Evolutionary conservation across 1,140 invertebrate genomes (phyloP), one percentile per base, ranked within the genome.

Genomic region (Drosophila neocordata): DNA sequence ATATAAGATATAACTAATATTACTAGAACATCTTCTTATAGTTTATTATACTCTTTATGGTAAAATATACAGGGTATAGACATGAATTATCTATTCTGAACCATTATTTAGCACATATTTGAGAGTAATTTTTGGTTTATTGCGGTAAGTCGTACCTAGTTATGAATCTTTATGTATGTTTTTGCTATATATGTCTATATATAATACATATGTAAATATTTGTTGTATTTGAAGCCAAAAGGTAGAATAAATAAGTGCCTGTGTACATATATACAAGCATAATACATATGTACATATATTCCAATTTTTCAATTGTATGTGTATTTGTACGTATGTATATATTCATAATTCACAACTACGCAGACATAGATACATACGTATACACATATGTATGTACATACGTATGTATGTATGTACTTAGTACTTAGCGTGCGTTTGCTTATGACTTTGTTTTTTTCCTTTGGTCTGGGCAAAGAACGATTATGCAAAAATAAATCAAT

Each of bases 401-500:
- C 13, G 13, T 66, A 27, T 52, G 11, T 59, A 35, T 9, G 52
- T 52, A 51, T 62, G 58, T 55, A 62, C 65, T 69, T 73, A 77
- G 38, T 48, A 77, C 77, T 87, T 87, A 70, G 78, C 78, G 24
- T 77, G 60, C 41, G 71, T 65, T 70, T 61, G 69, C 69, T 77
- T 77, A 77, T 80, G 74, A 81, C 65, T 68, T 85, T 62, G 61
- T 65, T 68, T 65, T 31, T 52, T 24, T 24, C 22, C 15, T n/a
- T 62, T 57, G 44, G 73, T 78, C 65, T 74, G 60, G 67, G 12
- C 58, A 69, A 69, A 81, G 63, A 73, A 77, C 69, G 73, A 74
- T 77, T 80, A 85, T 85, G 82, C 81, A 87, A 85, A 81, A 77
- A 80, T 68, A 85, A 85, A 81, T 85, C 81, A 85, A 81, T 85